phyloP scores from a whole-genome alignment of 2,797 vertebrate genomes.

The Sylvia borin region DNA sequence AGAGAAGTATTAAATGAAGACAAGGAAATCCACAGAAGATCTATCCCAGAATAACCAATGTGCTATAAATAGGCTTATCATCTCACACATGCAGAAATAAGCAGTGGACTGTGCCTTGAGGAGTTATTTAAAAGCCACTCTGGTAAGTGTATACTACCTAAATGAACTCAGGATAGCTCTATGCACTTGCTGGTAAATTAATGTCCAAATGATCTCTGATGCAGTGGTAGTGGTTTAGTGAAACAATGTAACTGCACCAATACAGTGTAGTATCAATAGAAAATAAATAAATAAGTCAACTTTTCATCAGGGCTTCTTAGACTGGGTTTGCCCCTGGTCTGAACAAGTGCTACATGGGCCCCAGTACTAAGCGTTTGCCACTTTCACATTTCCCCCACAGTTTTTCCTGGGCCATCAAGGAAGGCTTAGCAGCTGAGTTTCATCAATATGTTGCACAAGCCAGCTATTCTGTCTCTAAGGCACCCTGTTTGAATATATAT shows the following conservation, averaged over 20 bases:
- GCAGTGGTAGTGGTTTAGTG: not conserved
- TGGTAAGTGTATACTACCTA: rapidly evolving
- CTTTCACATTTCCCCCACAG: not conserved
- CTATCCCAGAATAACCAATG: not conserved
- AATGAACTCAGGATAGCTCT: not conserved
- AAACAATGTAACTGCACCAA: not conserved
- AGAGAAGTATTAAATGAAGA: not conserved
- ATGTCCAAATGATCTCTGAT: not conserved
- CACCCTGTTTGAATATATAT: not conserved
- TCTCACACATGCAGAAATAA: not conserved
- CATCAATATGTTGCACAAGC: not conserved
- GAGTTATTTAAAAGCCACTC: not conserved
- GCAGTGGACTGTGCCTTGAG: not conserved
- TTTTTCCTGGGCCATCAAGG: not conserved
- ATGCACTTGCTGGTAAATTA: not conserved
- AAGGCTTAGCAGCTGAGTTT: not conserved
- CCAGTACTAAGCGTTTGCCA: not conserved
- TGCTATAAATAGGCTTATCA: not conserved
- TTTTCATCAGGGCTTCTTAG: not conserved
- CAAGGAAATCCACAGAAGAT: not conserved
- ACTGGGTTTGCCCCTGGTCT: not conserved
- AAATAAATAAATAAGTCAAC: not conserved
- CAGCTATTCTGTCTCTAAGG: not conserved
- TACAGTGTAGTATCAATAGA: not conserved
- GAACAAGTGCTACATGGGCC: not conserved